phyloP scores from a whole-genome alignment of 2,888 invertebrate genomes.

The Temnothorax unifasciatus region DNA sequence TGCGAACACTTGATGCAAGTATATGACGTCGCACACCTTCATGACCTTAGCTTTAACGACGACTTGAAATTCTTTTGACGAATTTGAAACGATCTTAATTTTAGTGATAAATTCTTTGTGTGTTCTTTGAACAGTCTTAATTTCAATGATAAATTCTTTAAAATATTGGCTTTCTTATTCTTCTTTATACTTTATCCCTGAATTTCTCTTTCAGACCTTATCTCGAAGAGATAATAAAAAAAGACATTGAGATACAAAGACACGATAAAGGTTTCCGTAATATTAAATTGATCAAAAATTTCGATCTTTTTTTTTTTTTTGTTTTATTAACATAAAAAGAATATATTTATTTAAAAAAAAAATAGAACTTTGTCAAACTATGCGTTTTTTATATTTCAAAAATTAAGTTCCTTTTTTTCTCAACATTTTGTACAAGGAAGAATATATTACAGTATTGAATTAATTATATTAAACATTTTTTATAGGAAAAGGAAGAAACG shows the following conservation, averaged over 20 bases:
- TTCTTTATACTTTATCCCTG: slow-evolving; percentile 4
- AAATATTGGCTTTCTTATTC: not conserved
- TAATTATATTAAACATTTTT: slow-evolving; percentile 11
- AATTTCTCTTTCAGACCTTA: not conserved
- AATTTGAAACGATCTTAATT: slow-evolving; percentile 18
- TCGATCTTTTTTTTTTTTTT: not conserved
- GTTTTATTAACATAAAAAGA: not conserved
- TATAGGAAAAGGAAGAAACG: not conserved
- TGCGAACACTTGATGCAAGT: not conserved
- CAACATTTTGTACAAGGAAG: not conserved
- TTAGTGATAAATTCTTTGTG: slow-evolving; percentile 14
- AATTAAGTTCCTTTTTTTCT: not conserved
- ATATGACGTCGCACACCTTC: not conserved
- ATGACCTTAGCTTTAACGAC: slow-evolving; percentile 18
- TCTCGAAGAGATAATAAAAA: slow-evolving; percentile 1
- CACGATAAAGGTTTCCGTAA: not conserved
- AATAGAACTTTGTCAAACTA: not conserved
- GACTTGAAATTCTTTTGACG: slow-evolving; percentile 13
- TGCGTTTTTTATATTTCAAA: not conserved
- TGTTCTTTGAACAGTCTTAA: slow-evolving; percentile 16
- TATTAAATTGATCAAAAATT: slow-evolving; percentile 13
- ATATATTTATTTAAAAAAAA: not conserved
- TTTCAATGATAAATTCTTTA: slow-evolving; percentile 30
- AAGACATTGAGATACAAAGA: slow-evolving; percentile 4
- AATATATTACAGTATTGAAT: not conserved